Percentiles rank a stretch among this genome's conserved stretches.
These are phyloP conservation scores for Pachyseris speciosa DNA, from an alignment of 64 coral and sea anemone species.

Conservation along the genomic window DNA sequence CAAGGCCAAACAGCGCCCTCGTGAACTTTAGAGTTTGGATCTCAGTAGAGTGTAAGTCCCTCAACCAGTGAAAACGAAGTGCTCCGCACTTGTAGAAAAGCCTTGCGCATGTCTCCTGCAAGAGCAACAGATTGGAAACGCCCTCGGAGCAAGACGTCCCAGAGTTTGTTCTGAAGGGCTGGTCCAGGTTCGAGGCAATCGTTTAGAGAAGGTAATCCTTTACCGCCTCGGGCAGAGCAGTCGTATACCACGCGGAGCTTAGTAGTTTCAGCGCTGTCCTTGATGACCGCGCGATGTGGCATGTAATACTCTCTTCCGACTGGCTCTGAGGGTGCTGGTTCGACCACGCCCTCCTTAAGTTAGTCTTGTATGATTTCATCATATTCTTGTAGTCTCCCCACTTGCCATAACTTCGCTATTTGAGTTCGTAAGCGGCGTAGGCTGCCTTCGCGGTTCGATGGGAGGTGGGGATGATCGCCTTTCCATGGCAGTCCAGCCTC, in stretches of 20 bases:
- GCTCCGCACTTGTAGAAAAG: slow-evolving; percentile 48
- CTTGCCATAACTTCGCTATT: slow-evolving; percentile 1
- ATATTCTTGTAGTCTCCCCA: slow-evolving; percentile 7
- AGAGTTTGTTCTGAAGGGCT: slow-evolving; percentile 36
- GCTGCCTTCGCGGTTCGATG: slow-evolving; percentile 39
- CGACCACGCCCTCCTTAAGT: slow-evolving; percentile 26
- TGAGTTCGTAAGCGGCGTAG: slow-evolving; percentile 8
- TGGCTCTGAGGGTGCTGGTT: not conserved
- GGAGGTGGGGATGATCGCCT: slow-evolving; percentile 3
- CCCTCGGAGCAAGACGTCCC: slow-evolving; percentile 13
- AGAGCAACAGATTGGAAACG: slow-evolving; percentile 44
- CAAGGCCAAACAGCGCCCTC: slow-evolving; percentile 15
- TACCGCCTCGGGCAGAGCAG: slow-evolving; percentile 10
- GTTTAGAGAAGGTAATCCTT: slow-evolving; percentile 47
- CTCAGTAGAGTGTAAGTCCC: not conserved
- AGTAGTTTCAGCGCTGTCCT: not conserved
- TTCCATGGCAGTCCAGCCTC: slow-evolving; percentile 46
- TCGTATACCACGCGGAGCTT: slow-evolving; percentile 44
- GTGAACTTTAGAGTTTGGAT: slow-evolving; percentile 20
- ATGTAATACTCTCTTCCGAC: slow-evolving; percentile 45
- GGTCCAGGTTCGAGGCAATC: slow-evolving; percentile 50
- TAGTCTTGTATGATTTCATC: slow-evolving; percentile 44
- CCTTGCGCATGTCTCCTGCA: slow-evolving; percentile 5
- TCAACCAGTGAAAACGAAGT: slow-evolving; percentile 52
- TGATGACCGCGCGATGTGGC: slow-evolving; percentile 42